These are phyloP conservation scores for Tachystola acroxantha DNA, from an alignment of 2,888 invertebrate species.

Conservation along the genomic window DNA sequence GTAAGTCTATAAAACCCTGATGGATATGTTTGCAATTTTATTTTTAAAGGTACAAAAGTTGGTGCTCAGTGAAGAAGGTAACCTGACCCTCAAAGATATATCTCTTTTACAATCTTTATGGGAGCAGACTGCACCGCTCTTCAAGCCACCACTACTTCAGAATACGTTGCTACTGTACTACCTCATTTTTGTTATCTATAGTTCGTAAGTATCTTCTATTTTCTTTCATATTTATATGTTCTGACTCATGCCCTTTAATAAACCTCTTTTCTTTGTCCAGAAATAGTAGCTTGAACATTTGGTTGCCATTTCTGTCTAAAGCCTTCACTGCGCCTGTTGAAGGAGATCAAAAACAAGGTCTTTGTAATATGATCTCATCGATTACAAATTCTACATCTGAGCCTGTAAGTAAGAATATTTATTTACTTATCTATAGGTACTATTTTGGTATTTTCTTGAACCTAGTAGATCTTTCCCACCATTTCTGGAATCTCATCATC, in stretches of 20 bases:
- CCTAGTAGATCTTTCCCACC: too few species aligned
- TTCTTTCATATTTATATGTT: too few species aligned
- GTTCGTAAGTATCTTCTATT: not conserved
- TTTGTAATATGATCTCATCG: not conserved
- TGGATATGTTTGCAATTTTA: too few species aligned
- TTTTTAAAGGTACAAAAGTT: constrained; percentile 2
- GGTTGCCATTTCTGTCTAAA: not conserved
- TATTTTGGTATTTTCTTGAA: too few species aligned
- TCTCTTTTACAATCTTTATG: not conserved
- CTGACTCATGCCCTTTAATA: too few species aligned
- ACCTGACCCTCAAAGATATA: not conserved
- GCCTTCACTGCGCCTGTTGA: not conserved
- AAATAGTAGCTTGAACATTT: not conserved
- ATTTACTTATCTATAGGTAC: too few species aligned
- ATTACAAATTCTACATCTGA: not conserved
- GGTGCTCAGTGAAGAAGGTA: not conserved
- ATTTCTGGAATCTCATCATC: too few species aligned
- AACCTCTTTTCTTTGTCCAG: not conserved
- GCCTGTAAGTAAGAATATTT: too few species aligned
- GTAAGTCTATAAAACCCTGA: too few species aligned
- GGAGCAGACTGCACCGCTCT: not conserved
- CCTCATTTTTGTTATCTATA: not conserved
- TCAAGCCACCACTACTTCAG: not conserved
- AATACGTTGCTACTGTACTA: not conserved
- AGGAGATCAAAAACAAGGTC: not conserved